phyloP scores from a whole-genome alignment of 1,140 invertebrate species.

The Drosophila cardini region DNA sequence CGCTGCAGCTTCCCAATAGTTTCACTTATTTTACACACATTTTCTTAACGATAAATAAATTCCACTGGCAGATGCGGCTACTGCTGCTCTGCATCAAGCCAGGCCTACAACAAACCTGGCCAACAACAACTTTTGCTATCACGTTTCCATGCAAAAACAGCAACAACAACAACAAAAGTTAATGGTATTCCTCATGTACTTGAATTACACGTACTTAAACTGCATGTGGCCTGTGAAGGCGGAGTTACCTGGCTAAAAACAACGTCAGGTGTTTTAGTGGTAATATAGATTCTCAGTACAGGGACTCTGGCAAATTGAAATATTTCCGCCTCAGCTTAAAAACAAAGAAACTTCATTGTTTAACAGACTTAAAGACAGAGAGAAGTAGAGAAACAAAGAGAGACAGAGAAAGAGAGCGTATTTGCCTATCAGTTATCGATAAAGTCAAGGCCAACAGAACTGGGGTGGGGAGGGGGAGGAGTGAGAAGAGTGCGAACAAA shows the following conservation, averaged over 20 bases:
- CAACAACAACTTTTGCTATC: constrained; percentile 77
- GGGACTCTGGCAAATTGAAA: constrained; percentile 21
- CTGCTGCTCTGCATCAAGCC: constrained; percentile 36
- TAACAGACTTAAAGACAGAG: not conserved
- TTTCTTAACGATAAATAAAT: constrained; percentile 82
- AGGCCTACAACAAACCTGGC: constrained; percentile 44
- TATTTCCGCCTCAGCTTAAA: constrained; percentile 13
- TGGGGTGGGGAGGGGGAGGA: too few species aligned
- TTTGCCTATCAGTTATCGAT: constrained; percentile 1
- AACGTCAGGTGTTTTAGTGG: constrained; percentile 20
- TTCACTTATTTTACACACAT: constrained; percentile 82
- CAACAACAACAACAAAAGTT: constrained; percentile 44
- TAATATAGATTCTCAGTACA: constrained; percentile 9
- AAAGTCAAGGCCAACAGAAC: constrained; percentile 3
- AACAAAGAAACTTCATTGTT: constrained; percentile 1
- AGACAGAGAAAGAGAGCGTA: not conserved
- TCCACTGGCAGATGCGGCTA: constrained; percentile 77
- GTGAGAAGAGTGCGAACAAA: not conserved
- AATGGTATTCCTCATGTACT: constrained; percentile 73
- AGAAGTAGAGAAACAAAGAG: not conserved
- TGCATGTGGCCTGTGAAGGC: not conserved
- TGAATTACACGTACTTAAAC: constrained; percentile 53
- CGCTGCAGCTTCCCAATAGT: constrained; percentile 70
- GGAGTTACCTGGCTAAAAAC: not conserved
- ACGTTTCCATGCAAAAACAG: constrained; percentile 73